Base-by-base conservation (phyloP, 2,888 invertebrate species). In the Melieria omissa region DNA sequence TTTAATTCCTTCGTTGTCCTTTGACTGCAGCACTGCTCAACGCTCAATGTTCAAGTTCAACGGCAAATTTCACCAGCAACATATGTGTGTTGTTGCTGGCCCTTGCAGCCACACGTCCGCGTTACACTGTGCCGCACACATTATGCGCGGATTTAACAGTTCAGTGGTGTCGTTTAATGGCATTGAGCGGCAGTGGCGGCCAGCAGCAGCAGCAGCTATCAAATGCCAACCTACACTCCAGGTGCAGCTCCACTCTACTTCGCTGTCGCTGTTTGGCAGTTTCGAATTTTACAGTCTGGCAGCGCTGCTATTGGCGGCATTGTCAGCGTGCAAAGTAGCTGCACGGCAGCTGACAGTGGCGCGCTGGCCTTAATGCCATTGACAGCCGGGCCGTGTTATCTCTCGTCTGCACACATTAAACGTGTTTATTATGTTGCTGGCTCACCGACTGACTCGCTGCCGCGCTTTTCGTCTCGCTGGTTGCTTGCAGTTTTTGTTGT, bases 61-160 rank as follows among this genome's bases (percentile, higher is more conserved):
- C 29, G 29, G 29, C 29, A 29, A 29, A 29, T 29, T 29, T 29
- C 29, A 29, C 29, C 29, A 29, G 29, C 29, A 29, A 29, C 29
- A 29, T 29, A 29, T 29, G 29, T 29, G 29, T 29, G 29, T 29
- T 29, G 29, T 29, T 29, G 29, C 29, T 29, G 29, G 3, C 3
- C 29, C 29, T 29, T 29, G 3, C 29, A n/a, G 29, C 29, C 29
- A 29, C 29, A 29, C 29, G 29, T 29, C 29, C 29, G 2, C 29
- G 29, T 2, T 2, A 29, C 29, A 29, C 61, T 60, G 49, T 52
- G 47, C 6, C 60, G 52, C 61, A 47, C 60, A 58, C 67, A 67
- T 67, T 67, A 67, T 67, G 52, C 61, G 60, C 49, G 67, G 67
- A 60, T 67, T 60, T 67, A 67, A 60, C 52, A 60, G 60, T 67